Percentiles rank a stretch among this genome's conserved stretches.
phyloP scores from a whole-genome alignment of 37 sponge, comb jelly and placozoan genomes.

The Ephydatia muelleri region DNA sequence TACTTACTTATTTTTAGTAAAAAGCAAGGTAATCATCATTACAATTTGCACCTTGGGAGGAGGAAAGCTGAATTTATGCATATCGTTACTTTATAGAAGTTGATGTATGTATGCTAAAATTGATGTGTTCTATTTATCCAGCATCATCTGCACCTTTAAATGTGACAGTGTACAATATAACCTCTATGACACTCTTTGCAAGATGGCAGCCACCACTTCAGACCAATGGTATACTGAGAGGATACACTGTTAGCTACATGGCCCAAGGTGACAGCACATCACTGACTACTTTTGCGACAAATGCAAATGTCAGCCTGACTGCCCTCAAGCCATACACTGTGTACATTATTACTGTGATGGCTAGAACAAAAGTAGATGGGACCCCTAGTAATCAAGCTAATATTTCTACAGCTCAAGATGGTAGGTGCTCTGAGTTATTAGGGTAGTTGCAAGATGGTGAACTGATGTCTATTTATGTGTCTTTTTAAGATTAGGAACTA shows the following conservation, averaged over 20 bases:
- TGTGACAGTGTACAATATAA: neutral
- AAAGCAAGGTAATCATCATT: too few relatives aligned
- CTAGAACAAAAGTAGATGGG: neutral
- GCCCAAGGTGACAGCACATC: neutral
- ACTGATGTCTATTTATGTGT: too few relatives aligned
- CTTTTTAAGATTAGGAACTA: too few relatives aligned
- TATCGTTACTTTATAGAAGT: too few relatives aligned
- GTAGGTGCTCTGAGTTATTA: neutral
- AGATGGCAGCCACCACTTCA: slow-evolving; percentile 19
- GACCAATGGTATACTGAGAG: slow-evolving; percentile 11
- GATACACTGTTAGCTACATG: slow-evolving; percentile 18
- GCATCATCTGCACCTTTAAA: slow-evolving; percentile 32
- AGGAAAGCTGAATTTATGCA: too few relatives aligned
- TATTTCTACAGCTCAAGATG: neutral
- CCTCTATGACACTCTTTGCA: slow-evolving; percentile 2
- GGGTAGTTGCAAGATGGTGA: too few relatives aligned
- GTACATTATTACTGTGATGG: neutral
- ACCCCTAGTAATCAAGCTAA: neutral
- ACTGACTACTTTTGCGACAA: neutral
- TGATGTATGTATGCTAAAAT: neutral
- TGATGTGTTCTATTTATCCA: neutral
- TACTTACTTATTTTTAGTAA: too few relatives aligned
- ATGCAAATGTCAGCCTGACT: neutral
- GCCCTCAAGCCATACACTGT: neutral
- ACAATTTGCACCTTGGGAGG: too few relatives aligned